phyloP scores from a whole-genome alignment of 2,113 vertebrate species.

The Drymodes brunneopygia region DNA sequence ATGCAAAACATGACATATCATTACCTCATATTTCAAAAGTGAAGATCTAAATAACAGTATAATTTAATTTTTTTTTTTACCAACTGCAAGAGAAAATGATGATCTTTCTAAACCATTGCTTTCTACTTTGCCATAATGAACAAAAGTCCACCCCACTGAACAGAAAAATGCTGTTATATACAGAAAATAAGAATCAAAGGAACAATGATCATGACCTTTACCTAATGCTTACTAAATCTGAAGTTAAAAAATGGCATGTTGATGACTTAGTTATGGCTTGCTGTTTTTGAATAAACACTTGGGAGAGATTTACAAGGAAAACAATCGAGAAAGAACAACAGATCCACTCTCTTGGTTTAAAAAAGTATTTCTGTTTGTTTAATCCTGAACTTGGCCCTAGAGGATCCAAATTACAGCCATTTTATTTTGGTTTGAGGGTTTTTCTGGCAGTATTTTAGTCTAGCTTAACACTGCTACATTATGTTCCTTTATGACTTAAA shows the following conservation, averaged over 20 bases:
- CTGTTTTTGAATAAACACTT: neutral
- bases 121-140: neutral
- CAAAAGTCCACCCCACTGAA: neutral
- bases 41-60: neutral
- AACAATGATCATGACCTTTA: neutral
- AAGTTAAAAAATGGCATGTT: neutral
- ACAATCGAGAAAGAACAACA: neutral
- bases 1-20: neutral
- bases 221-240: neutral
- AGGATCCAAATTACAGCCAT: neutral
- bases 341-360: neutral
- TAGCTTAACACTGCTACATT: neutral
- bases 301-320: neutral
- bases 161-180: neutral
- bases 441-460: neutral
- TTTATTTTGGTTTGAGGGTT: rapidly evolving
- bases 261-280: neutral
- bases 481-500: neutral
- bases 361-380: neutral
- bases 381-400: neutral
- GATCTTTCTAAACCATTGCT: neutral
- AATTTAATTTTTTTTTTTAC: neutral
- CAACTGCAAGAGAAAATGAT: neutral
- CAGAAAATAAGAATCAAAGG: neutral
- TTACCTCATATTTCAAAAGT: neutral